Conservation (phyloP, 2,888 invertebrate species). For the Lordiphosa andalusiaca region DNA sequence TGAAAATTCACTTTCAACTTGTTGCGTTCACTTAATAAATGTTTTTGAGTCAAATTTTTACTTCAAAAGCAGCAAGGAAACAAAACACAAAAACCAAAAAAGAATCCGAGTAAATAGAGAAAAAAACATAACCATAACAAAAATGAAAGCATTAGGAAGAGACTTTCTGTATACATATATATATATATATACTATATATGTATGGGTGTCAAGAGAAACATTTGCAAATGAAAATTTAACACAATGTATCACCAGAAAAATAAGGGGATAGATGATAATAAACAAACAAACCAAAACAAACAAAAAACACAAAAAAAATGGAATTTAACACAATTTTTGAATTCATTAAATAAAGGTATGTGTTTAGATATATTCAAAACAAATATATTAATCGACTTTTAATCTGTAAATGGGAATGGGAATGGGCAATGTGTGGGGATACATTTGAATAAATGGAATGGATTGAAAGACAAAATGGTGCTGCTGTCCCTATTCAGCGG, state of each 20-base stretch:
- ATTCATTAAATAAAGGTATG: conserved; percentile 79
- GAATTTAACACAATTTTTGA: conserved; percentile 77
- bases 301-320: conserved; percentile 58
- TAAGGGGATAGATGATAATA: conserved; percentile 13
- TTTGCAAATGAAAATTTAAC: conserved; percentile 30
- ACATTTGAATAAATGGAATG: not conserved
- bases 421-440: not conserved
- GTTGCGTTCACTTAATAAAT: conserved; percentile 70
- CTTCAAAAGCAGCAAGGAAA: conserved; percentile 55
- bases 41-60: conserved; percentile 70
- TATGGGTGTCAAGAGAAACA: conserved; percentile 45
- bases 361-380: conserved; percentile 79
- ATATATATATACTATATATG: conserved; percentile 20
- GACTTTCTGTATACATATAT: conserved; percentile 43
- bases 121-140: conserved; percentile 34
- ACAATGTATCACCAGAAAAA: conserved; percentile 37
- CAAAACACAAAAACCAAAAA: conserved; percentile 24
- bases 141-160: conserved; percentile 44
- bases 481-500: too few relatives aligned
- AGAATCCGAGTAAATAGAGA: conserved; percentile 13
- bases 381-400: conserved; percentile 15
- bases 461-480: too few relatives aligned
- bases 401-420: not conserved
- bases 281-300: conserved; percentile 3
- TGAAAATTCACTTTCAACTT: conserved; percentile 12